Evolutionary conservation across 2,113 vertebrate species (phyloP), one percentile per base, ranked within the genome.

Genomic region (Strix aluco): DNA sequence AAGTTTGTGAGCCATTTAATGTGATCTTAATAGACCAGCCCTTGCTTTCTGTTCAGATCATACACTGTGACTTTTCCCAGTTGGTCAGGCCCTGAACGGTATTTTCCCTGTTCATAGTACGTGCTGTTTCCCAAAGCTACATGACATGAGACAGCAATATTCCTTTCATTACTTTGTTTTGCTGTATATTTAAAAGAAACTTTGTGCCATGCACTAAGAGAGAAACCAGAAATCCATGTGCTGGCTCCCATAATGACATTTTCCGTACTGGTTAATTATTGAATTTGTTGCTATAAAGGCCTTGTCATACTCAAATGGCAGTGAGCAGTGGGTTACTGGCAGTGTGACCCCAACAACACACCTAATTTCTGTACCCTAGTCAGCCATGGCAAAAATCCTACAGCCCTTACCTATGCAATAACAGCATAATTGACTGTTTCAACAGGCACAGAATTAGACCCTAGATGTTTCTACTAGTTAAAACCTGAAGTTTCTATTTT

Each of bases 1-100:
- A 97, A 97, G 70, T 96, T 75, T 93, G 81, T 96, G 96, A 98
- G 88, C 85, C 93, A 93, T 97, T 97, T 97, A 96, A 98, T 95
- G 84, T 42, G 94, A 96, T 88, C 94, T 96, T 97, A 97, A 94
- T 71, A 97, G 81, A 91, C 26, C 13, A 61, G 74, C 30, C 30
- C 38, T 94, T 93, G 92, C 67, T 94, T 92, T 97, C 85, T 59
- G 10, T 79, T 77, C 27, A 25, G 14, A 61, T 57, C 79, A 74
- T 71, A 59, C 90, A 55, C 67, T 51, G 57, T 95, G 94, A 95
- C 54, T 81, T 88, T 86, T 22, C 63, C 62, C 90, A 79, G 3
- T 79, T 11, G 2, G 59, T 54, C 62, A 65, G 73, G 49, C 36
- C 54, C 42, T 87, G 4, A 32, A 49, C n/a, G 80, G 55, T 42